These are phyloP conservation scores for Phoebastria nigripes DNA, from an alignment of 2,797 vertebrate genomes.

Conservation along the genomic window DNA sequence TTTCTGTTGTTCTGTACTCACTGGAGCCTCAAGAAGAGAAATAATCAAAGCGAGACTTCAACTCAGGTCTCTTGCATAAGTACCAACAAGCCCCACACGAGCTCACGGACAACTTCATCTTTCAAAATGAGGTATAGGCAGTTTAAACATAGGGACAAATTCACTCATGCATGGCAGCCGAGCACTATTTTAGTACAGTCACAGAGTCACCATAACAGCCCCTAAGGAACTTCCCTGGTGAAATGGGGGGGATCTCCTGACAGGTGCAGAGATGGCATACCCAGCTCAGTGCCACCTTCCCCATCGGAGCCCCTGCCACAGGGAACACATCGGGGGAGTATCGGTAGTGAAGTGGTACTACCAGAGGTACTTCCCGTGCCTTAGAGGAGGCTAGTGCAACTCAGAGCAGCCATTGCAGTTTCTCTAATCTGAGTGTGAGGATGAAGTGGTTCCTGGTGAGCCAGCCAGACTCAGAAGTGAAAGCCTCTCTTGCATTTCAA, in stretches of 20 bases:
- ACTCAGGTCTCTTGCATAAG: background rate
- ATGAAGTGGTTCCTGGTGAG: background rate
- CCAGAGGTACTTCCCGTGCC: background rate
- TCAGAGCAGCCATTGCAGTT: background rate
- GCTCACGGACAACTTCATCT: background rate
- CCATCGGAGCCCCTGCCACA: background rate
- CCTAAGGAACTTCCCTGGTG: background rate
- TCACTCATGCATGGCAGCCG: background rate
- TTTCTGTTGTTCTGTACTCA: background rate
- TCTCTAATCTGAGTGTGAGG: background rate
- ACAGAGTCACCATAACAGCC: background rate
- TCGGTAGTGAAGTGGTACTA: background rate
- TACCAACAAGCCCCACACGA: background rate
- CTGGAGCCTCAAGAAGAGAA: background rate
- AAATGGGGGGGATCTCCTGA: background rate
- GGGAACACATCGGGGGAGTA: rapidly evolving
- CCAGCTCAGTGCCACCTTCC: background rate
- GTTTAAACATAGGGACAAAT: background rate
- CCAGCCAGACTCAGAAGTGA: background rate
- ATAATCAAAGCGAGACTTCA: background rate
- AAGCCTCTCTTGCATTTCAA: background rate
- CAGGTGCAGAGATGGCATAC: background rate
- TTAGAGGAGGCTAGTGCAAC: background rate
- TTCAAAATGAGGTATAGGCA: background rate
- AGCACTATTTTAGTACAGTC: background rate